Evolutionary conservation across 2,113 vertebrate genomes (phyloP), one percentile per base, ranked within the genome.

Genomic region (Bubo scandiacus): DNA sequence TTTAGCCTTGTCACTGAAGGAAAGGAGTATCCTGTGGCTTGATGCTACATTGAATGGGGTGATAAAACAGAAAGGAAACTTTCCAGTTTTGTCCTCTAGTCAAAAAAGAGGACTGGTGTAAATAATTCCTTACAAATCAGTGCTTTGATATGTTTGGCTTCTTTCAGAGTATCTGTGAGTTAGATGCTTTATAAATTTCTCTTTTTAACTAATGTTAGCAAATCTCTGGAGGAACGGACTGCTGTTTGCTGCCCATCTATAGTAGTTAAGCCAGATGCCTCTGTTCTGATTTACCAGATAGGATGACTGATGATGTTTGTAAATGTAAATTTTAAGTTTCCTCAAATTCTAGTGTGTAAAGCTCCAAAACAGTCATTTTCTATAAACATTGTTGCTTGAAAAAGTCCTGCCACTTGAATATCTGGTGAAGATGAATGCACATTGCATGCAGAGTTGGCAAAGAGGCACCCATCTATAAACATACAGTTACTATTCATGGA

Each of bases 221-320:
- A 92, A 55, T 57, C 96, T 93, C 94, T 86, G 67, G 95, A 96
- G 94, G 78, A 92, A 59, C n/a, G 3, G 10, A 80, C 71, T 90
- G 94, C 66, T 72, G 45, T 82, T 94, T 91, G 81, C 81, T 80
- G 82, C 86, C 72, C 88, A 71, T 81, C 95, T 88, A 80, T 81
- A 94, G 82, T 51, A 90, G 88, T 94, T 93, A 83, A 94, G 40
- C 88, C 86, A 88, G 94, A 95, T 96, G 96, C 79, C 75, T 94
- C 79, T 88, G 71, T 43, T 97, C 87, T 90, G 87, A 95, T 96
- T 88, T 92, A 83, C 94, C 96, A 96, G 94, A 96, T 95, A 85
- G 94, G 22, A 68, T 95, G 94, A 97, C 93, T 96, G 91, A 97
- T 95, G 74, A 93, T 94, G 81, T 94, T 96, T 92, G 87, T 94